Base-by-base conservation (phyloP, 2,888 invertebrate species). In the Cotesia congregata region DNA sequence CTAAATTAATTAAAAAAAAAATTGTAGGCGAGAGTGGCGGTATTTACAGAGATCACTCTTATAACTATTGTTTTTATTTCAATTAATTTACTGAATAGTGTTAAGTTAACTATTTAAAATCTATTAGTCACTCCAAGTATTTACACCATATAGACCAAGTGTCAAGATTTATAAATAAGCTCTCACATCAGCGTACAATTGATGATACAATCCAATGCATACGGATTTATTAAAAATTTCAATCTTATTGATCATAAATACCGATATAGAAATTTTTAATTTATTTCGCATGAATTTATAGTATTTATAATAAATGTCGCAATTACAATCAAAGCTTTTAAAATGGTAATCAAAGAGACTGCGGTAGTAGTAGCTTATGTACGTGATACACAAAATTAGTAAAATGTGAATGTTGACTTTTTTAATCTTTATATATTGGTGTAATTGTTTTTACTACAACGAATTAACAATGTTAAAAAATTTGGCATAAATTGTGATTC, bases 391-490 rank as follows among this genome's bases (percentile, higher is more conserved):
- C 12, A 6, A 62, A 71, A 71, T 71, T 61, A 71, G 39, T 30
- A 72, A 65, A 72, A 64, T 41, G 20, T 41, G 6, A 15, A 64
- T 64, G 64, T 67, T 65, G 12, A 38, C 50, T 62, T 73, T 59
- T 30, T 59, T 38, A 39, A 30, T 73, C n/a, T 30, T 9, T n/a
- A 30, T 67, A 60, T 62, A 62, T 61, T 20, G n/a, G 20, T 62
- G 6, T 75, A 62, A 41, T 30, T 69, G 68, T 50, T 50, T 50
- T 50, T 50, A n/a, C 38, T 71, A 62, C 40, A 72, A 72, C 40
- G 39, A 62, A 64, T 72, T 9, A 62, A 62, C 64, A 72, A 30
- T 38, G 6, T 64, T 40, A 64, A 72, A 72, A 64, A 72, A 72
- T 72, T 72, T 64, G 64, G 41, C 64, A 70, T 40, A 39, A 64